These are phyloP conservation scores for Glareola pratincola DNA, from an alignment of 2,113 vertebrate species.

Conservation along the genomic window DNA sequence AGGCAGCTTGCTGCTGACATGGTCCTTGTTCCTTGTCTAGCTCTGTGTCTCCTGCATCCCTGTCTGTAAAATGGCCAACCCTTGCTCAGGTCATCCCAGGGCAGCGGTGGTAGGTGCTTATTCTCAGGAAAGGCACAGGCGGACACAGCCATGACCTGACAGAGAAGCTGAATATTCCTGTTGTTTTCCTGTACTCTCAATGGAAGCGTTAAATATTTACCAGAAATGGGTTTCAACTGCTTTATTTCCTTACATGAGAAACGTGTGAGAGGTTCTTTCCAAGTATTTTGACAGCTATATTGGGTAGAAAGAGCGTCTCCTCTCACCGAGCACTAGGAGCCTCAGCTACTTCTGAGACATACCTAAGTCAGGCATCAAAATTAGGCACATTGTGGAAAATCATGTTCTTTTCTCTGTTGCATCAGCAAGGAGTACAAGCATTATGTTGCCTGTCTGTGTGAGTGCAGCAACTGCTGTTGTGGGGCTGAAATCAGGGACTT, in stretches of 20 bases:
- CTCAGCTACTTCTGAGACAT: background rate
- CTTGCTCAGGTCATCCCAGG: background rate
- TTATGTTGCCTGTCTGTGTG: background rate
- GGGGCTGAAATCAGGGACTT: background rate
- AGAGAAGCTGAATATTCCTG: background rate
- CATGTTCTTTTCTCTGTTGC: background rate
- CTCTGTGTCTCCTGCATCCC: background rate
- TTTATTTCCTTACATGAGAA: background rate
- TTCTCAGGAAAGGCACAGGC: background rate
- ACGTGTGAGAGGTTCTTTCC: background rate
- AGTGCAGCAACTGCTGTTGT: background rate
- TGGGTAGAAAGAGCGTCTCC: background rate
- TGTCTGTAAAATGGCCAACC: background rate
- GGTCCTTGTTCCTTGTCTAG: background rate
- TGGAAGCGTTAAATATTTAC: background rate
- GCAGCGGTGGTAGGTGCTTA: background rate
- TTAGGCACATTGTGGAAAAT: background rate
- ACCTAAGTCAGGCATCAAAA: background rate
- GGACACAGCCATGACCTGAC: accelerated
- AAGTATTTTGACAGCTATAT: background rate
- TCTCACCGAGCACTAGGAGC: background rate
- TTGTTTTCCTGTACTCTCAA: background rate
- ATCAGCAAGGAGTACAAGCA: background rate
- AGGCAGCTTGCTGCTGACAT: background rate
- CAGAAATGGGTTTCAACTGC: background rate